phyloP scores from a whole-genome alignment of 2,113 vertebrate genomes.

The Acanthisitta chloris region DNA sequence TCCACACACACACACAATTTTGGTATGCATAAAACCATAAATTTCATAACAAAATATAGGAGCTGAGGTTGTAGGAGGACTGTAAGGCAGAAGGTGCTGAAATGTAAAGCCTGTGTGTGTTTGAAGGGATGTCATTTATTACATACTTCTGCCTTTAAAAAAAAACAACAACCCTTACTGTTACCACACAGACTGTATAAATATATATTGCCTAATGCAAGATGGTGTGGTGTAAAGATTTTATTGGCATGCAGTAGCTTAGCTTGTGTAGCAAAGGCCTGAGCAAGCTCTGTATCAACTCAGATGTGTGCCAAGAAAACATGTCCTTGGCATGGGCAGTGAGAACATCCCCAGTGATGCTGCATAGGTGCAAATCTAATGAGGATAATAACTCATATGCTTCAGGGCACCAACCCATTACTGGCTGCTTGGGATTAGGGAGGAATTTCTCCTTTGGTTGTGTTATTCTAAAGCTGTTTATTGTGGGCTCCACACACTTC shows the following conservation, averaged over 20 bases:
- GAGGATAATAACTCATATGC: conserved; percentile 28
- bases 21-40: conserved; percentile 64
- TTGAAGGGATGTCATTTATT: conserved; percentile 65
- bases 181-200: conserved; percentile 57
- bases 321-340: conserved; percentile 13
- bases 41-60: conserved; percentile 62
- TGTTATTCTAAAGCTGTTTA: neutral
- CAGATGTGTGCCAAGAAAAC: conserved; percentile 35
- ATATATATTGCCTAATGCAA: conserved; percentile 24
- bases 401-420: conserved; percentile 22
- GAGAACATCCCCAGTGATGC: conserved; percentile 36
- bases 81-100: conserved; percentile 59
- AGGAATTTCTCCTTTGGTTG: conserved; percentile 34
- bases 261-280: conserved; percentile 11
- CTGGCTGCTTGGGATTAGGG: conserved; percentile 23
- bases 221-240: conserved; percentile 42
- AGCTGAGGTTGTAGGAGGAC: conserved; percentile 57
- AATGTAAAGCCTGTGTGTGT: conserved; percentile 49
- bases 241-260: conserved; percentile 47
- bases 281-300: conserved; percentile 44
- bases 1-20: conserved; percentile 48
- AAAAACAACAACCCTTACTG: conserved; percentile 10
- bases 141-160: conserved; percentile 51
- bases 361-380: conserved; percentile 50
- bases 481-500: neutral